Evolutionary conservation across 2,113 vertebrate species (phyloP), one percentile per base, ranked within the genome.

Genomic region (Alexandromys fortis): DNA sequence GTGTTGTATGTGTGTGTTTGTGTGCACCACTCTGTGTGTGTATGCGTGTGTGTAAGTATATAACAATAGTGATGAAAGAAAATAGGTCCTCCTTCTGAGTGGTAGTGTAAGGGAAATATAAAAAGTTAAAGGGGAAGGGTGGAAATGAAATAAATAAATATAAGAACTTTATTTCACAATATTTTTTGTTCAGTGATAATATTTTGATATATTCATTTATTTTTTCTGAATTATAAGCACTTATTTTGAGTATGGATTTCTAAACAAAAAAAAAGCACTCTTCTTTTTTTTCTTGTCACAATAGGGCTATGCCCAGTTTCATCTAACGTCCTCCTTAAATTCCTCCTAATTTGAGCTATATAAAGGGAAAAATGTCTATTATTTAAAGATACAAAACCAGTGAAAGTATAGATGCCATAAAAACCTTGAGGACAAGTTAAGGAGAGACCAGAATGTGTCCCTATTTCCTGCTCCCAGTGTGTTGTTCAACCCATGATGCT

Each of bases 291-390:
- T 86, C 49, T 89, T 33, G 63, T 89, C 14, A 52, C 47, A 35
- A 65, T 65, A 67, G 7, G 16, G 1, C 4, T 16, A 2, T 30
- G 0, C 8, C 0, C 47, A 1, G 0, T 88, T 89, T 91, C 28
- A 81, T 86, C 5, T 86, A 65, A 86, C 7, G 30, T 63, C 33
- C 52, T 33, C 21, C 28, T 63, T 75, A 9, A 52, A 63, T 3
- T 16, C 38, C 4, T 55, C 22, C 86, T 63, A 2, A 0, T 76
- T 88, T 96, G 63, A 78, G 65, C 17, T 91, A 55, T 6, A 3
- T 49, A 68, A 79, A 5, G 8, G 21, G 24, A 58, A 73, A 33
- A 42, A 17, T 58, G 19, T 73, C 2, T 63, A 7, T 86, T 52
- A 86, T 81, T 83, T 92, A 68, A 90, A 68, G 3, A 65, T 52